Conservation (phyloP, 2,113 vertebrate species). For the Syngnathus typhle region DNA sequence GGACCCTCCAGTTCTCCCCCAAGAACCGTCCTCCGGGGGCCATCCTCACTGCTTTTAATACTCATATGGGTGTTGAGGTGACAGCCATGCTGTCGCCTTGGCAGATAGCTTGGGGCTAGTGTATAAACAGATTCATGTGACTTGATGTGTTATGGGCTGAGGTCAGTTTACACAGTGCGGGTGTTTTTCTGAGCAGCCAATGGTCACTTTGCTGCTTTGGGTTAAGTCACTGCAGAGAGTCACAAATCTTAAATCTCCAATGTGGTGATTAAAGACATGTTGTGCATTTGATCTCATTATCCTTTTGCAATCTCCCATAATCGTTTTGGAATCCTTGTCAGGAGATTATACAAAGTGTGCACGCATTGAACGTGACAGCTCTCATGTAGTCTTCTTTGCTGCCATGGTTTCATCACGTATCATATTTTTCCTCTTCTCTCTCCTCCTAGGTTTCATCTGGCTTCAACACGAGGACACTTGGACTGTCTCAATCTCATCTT, state of each 20-base stretch:
- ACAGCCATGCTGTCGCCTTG: constrained; percentile 66
- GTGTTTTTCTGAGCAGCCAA: constrained; percentile 19
- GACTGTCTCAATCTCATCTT: constrained; percentile 90
- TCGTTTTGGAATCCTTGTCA: neutral
- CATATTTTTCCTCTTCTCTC: neutral
- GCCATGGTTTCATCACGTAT: neutral
- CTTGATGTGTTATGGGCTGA: constrained; percentile 34
- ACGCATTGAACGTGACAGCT: neutral
- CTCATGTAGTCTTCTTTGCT: neutral
- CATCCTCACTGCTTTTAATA: constrained; percentile 72
- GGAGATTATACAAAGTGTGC: neutral
- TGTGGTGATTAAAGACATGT: constrained; percentile 33
- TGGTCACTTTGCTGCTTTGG: constrained; percentile 17
- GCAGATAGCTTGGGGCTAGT: constrained; percentile 58
- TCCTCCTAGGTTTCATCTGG: constrained; percentile 83
- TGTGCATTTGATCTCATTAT: neutral
- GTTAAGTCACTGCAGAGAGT: constrained; percentile 24
- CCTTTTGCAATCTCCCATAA: too few relatives aligned
- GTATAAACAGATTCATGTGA: constrained; percentile 55
- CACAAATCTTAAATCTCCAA: constrained; percentile 27
- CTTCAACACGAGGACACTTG: constrained; percentile 86
- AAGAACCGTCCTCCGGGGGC: constrained; percentile 49
- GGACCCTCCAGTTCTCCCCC: constrained; percentile 31
- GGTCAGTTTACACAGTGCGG: constrained; percentile 56
- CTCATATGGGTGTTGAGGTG: constrained; percentile 56